These are phyloP conservation scores for Drosophila kikkawai DNA, from an alignment of 1,140 invertebrate species.

Conservation along the genomic window DNA sequence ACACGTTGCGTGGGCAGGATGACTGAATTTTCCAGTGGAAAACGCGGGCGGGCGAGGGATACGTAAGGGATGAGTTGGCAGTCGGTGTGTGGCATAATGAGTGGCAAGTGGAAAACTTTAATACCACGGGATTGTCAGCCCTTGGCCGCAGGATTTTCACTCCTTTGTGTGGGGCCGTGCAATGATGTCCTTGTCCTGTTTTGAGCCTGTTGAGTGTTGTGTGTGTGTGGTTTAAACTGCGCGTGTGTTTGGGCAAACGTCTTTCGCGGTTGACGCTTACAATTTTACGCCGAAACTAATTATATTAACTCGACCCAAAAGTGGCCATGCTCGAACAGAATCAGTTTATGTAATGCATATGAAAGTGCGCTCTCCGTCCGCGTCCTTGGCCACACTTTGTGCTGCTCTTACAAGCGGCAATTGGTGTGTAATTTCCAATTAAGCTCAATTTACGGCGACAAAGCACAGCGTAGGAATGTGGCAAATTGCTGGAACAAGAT, in stretches of 20 bases:
- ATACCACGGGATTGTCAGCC: slow-evolving; percentile 41
- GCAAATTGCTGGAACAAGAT: slow-evolving; percentile 49
- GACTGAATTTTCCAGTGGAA: slow-evolving; percentile 32
- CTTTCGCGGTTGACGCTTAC: slow-evolving; percentile 65
- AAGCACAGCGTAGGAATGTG: slow-evolving; percentile 42
- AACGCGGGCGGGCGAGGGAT: not conserved
- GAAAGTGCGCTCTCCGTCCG: slow-evolving; percentile 47
- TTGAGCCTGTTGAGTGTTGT: slow-evolving; percentile 3
- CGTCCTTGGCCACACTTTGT: slow-evolving; percentile 5
- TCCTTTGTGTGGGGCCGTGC: slow-evolving; percentile 59
- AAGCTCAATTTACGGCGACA: slow-evolving; percentile 70
- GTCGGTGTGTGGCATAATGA: slow-evolving; percentile 41
- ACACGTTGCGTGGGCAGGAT: slow-evolving; percentile 29
- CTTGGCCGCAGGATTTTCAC: slow-evolving; percentile 57
- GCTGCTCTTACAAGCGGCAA: slow-evolving; percentile 49
- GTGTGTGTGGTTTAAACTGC: slow-evolving; percentile 10
- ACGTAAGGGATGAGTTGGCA: not conserved
- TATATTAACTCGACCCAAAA: slow-evolving; percentile 67
- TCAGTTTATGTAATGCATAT: slow-evolving; percentile 80
- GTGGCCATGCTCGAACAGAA: slow-evolving; percentile 55
- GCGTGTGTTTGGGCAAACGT: slow-evolving; percentile 31
- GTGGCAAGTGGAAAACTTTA: slow-evolving; percentile 53
- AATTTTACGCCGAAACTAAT: slow-evolving; percentile 81
- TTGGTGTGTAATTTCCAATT: slow-evolving; percentile 78
- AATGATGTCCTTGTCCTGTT: slow-evolving; percentile 51